phyloP scores from a whole-genome alignment of 2,888 invertebrate species.

The Tipula confusa region DNA sequence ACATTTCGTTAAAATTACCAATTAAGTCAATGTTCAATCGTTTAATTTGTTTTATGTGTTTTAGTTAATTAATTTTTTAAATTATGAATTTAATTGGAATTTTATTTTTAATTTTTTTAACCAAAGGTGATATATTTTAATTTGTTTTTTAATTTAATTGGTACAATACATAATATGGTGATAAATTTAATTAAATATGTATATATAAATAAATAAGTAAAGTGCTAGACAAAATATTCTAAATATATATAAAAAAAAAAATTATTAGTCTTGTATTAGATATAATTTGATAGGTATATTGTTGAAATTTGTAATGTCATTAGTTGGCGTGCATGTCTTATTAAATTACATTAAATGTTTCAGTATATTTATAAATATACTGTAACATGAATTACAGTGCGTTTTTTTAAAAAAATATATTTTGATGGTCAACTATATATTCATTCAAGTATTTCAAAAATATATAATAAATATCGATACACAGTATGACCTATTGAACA shows the following conservation, averaged over 20 bases:
- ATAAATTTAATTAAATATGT: neutral
- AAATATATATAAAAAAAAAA: neutral
- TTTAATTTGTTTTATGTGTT: neutral
- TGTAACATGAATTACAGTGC: neutral
- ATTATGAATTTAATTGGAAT: neutral
- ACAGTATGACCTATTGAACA: too few relatives aligned
- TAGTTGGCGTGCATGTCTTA: neutral
- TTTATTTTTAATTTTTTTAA: neutral
- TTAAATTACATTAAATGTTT: neutral
- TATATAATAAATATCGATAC: neutral
- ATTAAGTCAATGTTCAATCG: neutral
- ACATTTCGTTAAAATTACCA: neutral
- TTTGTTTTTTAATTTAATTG: neutral
- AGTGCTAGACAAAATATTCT: neutral
- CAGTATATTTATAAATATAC: neutral
- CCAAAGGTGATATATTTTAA: neutral
- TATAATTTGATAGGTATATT: neutral
- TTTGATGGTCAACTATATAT: neutral
- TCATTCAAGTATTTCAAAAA: neutral
- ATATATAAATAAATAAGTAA: neutral
- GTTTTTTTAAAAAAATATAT: neutral
- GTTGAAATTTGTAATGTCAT: neutral
- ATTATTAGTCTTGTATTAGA: neutral
- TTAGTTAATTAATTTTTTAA: neutral
- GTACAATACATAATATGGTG: neutral